phyloP scores from a whole-genome alignment of 1,140 invertebrate genomes.

The Halyomorpha halys region DNA sequence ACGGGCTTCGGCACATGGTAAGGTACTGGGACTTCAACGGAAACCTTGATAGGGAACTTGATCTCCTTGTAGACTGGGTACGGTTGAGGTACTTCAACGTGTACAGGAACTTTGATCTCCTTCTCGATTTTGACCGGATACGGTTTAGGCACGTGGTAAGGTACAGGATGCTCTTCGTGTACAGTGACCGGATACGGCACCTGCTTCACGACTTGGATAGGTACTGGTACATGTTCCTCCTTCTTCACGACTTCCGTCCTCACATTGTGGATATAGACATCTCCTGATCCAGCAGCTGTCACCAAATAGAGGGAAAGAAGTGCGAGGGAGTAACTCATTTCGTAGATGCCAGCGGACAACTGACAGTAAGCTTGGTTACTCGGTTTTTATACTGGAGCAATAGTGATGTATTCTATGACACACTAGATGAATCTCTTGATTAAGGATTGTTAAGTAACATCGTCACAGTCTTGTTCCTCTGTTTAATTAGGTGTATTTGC shows the following conservation, averaged over 20 bases:
- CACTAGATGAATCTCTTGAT: no score
- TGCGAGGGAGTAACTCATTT: not conserved
- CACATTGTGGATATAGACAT: not conserved
- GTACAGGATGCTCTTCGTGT: not conserved
- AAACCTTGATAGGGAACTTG: not conserved
- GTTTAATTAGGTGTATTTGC: no score
- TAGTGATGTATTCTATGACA: no score
- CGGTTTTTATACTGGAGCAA: no score
- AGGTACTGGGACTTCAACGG: not conserved
- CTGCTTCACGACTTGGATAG: not conserved
- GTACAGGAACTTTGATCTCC: not conserved
- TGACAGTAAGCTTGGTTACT: no score
- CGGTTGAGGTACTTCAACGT: not conserved
- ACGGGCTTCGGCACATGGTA: not conserved
- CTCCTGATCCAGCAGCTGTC: not conserved
- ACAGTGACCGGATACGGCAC: not conserved
- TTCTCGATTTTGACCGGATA: not conserved
- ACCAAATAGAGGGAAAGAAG: no score
- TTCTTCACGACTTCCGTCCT: not conserved
- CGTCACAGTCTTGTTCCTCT: no score
- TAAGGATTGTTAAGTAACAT: no score
- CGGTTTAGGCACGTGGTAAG: not conserved
- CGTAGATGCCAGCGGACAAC: not conserved
- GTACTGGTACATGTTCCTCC: not conserved
- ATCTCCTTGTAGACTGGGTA: not conserved